Percentiles rank a stretch among this genome's conserved stretches.
Conservation (phyloP, 2,888 invertebrate species). For the Acleris laterana region DNA sequence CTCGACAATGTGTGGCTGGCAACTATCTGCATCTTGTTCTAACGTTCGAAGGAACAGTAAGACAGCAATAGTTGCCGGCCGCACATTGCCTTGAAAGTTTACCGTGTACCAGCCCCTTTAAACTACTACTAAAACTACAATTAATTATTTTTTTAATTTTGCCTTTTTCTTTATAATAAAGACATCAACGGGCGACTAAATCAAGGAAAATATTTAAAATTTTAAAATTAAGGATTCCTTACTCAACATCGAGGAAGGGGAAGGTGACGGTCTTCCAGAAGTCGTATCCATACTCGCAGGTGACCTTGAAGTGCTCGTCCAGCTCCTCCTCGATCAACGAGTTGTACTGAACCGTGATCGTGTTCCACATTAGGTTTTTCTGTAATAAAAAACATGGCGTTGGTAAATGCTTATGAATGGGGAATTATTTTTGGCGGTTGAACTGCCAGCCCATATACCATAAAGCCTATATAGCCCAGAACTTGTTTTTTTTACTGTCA, state of each 20-base stretch:
- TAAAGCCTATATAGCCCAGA: too few species aligned
- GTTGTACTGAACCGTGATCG: slow-evolving; percentile 97
- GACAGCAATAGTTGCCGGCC: too few species aligned
- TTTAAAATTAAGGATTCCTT: slow-evolving; percentile 68
- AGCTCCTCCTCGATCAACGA: slow-evolving; percentile 96
- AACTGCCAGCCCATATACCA: too few species aligned
- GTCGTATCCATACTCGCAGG: slow-evolving; percentile 97
- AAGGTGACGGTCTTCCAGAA: slow-evolving; percentile 98
- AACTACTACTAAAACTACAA: too few species aligned
- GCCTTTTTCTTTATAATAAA: background rate
- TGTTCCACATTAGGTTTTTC: slow-evolving; percentile 99
- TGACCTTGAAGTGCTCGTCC: slow-evolving; percentile 97
- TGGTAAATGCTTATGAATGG: background rate
- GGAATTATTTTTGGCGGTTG: too few species aligned
- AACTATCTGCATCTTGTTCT: too few species aligned
- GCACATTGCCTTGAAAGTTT: too few species aligned
- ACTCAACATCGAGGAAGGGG: slow-evolving; percentile 97
- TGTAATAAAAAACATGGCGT: slow-evolving; percentile 55
- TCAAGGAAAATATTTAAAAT: background rate
- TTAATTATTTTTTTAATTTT: too few species aligned
- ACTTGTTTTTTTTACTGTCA: too few species aligned
- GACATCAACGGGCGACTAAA: slow-evolving; percentile 5
- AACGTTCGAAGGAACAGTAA: too few species aligned
- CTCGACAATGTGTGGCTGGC: too few species aligned
- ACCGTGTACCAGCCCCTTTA: too few species aligned